A percentile compares a stretch with the other conserved stretches of the same genome.
Evolutionary conservation across 2,797 vertebrate genomes (phyloP).

Genomic region (Hypotaenidia philippensis): DNA sequence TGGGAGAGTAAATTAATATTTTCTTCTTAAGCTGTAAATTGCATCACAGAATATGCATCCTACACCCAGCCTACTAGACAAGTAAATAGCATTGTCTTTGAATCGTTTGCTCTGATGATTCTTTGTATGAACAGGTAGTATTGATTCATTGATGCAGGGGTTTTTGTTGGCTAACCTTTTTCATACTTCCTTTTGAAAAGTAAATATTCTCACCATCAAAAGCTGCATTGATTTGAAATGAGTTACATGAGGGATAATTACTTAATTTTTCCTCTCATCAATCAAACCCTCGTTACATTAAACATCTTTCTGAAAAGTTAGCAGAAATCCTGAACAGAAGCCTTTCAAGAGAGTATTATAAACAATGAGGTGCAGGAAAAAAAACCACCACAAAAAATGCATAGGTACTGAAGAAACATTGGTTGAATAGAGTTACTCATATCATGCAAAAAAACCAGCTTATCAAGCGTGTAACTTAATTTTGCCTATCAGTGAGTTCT

Average conservation of each 20-base stretch:
- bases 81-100: constrained; percentile 30
- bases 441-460: not conserved
- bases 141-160: not conserved
- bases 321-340: not conserved
- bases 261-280: not conserved
- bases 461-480: constrained; percentile 21
- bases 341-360: not conserved
- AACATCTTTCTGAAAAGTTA: constrained; percentile 16
- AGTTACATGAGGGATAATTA: not conserved
- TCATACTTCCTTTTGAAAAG: constrained; percentile 35
- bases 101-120: not conserved
- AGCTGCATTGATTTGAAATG: not conserved
- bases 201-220: not conserved
- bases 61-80: not conserved
- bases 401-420: not conserved
- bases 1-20: constrained; percentile 46
- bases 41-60: constrained; percentile 11
- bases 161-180: constrained; percentile 1
- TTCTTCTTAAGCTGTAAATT: constrained; percentile 27
- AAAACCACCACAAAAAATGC: fast-evolving
- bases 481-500: constrained; percentile 4
- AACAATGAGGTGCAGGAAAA: not conserved
- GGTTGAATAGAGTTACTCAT: not conserved
- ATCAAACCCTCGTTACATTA: constrained; percentile 3
- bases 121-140: not conserved